A percentile compares a stretch with the other conserved stretches of the same genome.
Evolutionary conservation across 1,140 invertebrate species (phyloP).

Genomic region (Tetramorium simillimum): DNA sequence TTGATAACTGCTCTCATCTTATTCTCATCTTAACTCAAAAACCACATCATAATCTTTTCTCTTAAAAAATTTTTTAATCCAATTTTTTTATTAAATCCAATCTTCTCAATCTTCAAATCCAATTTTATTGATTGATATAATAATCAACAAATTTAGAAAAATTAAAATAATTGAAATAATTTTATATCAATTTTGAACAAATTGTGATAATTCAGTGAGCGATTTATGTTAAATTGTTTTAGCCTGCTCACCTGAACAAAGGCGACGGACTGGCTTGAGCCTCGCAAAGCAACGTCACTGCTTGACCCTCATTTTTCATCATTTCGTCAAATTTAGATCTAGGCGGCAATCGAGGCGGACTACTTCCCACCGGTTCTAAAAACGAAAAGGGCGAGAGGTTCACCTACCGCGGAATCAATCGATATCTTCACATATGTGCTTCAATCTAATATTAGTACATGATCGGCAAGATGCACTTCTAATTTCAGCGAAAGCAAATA

Average conservation of each 20-base stretch:
- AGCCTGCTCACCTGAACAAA: constrained; percentile 86
- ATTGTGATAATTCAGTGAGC: background rate
- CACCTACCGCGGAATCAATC: constrained; percentile 34
- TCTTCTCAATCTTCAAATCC: no score
- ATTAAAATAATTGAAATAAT: background rate
- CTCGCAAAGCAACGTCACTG: constrained; percentile 87
- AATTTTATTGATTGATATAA: background rate
- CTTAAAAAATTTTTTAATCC: background rate
- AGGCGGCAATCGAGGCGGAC: constrained; percentile 86
- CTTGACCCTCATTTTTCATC: constrained; percentile 76
- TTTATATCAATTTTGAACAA: constrained; percentile 18
- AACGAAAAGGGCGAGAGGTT: constrained; percentile 66
- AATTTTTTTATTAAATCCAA: background rate
- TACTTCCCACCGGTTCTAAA: constrained; percentile 87
- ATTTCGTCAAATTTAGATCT: constrained; percentile 84
- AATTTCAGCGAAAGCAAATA: background rate
- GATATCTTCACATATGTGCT: constrained; percentile 57
- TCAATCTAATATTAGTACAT: constrained; percentile 18
- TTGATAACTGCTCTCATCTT: constrained; percentile 11
- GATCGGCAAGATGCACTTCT: constrained; percentile 32
- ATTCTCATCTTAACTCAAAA: background rate
- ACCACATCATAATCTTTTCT: background rate
- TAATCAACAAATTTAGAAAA: background rate
- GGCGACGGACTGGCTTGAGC: constrained; percentile 88
- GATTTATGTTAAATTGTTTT: constrained; percentile 76